A percentile compares a stretch with the other conserved stretches of the same genome.
phyloP scores from a whole-genome alignment of 2,113 vertebrate species.

The Cricetomys ansorgei region DNA sequence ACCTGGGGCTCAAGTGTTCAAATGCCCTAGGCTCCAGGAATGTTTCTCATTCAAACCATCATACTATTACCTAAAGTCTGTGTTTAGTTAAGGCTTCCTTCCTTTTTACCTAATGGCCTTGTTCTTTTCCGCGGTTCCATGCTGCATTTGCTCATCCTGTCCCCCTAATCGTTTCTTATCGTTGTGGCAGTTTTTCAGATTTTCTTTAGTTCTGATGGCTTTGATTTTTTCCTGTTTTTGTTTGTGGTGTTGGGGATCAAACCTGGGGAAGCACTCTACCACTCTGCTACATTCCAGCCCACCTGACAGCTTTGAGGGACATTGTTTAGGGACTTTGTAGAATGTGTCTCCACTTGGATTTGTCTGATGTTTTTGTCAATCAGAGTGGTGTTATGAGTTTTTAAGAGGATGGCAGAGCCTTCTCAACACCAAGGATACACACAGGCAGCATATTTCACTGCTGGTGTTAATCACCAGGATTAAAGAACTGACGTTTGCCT shows the following conservation, averaged over 20 bases:
- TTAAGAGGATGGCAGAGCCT: neutral
- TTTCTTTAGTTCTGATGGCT: neutral
- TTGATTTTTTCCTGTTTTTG: neutral
- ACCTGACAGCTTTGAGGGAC: neutral
- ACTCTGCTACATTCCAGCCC: neutral
- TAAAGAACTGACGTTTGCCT: constrained; percentile 40
- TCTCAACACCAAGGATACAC: neutral
- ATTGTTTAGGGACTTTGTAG: neutral
- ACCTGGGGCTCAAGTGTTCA: neutral
- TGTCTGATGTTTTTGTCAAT: constrained; percentile 5
- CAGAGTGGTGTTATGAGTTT: neutral
- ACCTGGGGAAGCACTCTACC: neutral
- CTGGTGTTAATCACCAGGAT: neutral
- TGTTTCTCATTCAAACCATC: neutral
- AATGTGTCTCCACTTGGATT: neutral
- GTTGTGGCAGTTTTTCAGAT: neutral
- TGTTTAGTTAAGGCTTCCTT: neutral
- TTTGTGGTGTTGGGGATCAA: neutral
- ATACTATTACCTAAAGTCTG: neutral
- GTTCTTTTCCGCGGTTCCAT: neutral
- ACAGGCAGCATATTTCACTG: neutral
- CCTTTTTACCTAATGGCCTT: neutral
- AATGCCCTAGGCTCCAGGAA: neutral
- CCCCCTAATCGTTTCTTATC: neutral
- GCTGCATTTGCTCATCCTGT: neutral